Evolutionary conservation across 2,113 vertebrate genomes (phyloP).

Genomic region (Ovibos moschatus): DNA sequence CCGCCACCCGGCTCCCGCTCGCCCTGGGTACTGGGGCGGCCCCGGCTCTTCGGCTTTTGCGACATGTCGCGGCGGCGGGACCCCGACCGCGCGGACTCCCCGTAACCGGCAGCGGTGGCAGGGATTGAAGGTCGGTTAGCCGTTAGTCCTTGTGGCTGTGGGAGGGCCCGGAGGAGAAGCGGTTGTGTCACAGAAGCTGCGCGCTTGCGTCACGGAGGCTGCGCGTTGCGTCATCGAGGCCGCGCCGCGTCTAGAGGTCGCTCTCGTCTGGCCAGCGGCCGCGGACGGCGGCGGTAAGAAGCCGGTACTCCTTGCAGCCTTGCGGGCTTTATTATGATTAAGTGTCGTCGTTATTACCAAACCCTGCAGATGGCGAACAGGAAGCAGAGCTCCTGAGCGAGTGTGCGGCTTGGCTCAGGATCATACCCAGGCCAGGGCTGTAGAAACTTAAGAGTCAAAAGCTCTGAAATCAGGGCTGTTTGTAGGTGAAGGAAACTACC

Average conservation of each 20-base stretch:
- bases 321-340: accelerated
- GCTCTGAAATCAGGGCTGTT: background rate
- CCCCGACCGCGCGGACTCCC: accelerated
- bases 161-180: background rate
- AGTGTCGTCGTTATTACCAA: background rate
- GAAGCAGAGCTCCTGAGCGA: background rate
- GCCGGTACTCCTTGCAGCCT: accelerated
- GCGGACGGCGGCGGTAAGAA: background rate
- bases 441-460: background rate
- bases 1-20: background rate
- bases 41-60: background rate
- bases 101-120: background rate
- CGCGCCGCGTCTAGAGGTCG: background rate
- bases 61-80: background rate
- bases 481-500: background rate
- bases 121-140: background rate
- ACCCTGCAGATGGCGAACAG: background rate
- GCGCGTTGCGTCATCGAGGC: background rate
- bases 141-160: accelerated
- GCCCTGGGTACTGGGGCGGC: background rate
- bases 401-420: background rate
- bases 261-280: accelerated
- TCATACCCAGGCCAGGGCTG: background rate
- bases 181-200: background rate
- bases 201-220: background rate